Evolutionary conservation across 2,113 vertebrate genomes (phyloP).

Genomic region (Maccullochella peelii): DNA sequence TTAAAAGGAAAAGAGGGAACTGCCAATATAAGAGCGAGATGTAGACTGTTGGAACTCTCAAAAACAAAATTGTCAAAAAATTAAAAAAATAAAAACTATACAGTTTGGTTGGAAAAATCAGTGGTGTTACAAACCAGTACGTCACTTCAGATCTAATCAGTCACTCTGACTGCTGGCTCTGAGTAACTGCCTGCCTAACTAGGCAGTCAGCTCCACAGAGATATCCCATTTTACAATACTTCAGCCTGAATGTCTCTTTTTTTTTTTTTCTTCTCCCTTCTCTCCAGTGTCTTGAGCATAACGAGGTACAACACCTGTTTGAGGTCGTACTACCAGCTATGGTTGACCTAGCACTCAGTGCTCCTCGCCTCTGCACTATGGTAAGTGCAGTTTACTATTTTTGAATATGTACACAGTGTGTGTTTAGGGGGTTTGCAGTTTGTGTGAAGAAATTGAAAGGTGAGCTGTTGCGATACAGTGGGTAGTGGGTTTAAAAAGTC

Average conservation of each 20-base stretch:
- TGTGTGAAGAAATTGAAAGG: background rate
- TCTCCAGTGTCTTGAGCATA: conserved; percentile 87
- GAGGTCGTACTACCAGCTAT: conserved; percentile 90
- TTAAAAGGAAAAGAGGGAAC: background rate
- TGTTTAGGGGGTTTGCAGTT: background rate
- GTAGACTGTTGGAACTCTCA: background rate
- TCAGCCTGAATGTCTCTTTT: conserved; percentile 2
- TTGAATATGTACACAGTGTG: background rate
- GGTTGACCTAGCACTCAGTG: conserved; percentile 90
- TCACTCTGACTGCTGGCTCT: conserved; percentile 42
- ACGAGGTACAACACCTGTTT: conserved; percentile 89
- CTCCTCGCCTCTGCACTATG: conserved; percentile 93
- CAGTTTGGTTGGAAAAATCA: conserved; percentile 3
- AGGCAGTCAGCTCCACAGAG: conserved; percentile 13
- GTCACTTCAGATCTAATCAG: conserved; percentile 38
- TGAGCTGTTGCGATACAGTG: background rate
- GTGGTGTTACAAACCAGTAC: conserved; percentile 14
- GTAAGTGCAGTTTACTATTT: conserved; percentile 74
- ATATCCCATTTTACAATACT: conserved; percentile 31
- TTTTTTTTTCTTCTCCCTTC: background rate
- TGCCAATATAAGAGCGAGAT: background rate
- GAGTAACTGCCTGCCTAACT: conserved; percentile 45
- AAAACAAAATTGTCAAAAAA: background rate
- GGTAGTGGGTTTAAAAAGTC: background rate
- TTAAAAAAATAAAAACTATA: too few relatives aligned